Evolutionary conservation across 2,113 vertebrate species (phyloP).

Genomic region (Strix aluco): DNA sequence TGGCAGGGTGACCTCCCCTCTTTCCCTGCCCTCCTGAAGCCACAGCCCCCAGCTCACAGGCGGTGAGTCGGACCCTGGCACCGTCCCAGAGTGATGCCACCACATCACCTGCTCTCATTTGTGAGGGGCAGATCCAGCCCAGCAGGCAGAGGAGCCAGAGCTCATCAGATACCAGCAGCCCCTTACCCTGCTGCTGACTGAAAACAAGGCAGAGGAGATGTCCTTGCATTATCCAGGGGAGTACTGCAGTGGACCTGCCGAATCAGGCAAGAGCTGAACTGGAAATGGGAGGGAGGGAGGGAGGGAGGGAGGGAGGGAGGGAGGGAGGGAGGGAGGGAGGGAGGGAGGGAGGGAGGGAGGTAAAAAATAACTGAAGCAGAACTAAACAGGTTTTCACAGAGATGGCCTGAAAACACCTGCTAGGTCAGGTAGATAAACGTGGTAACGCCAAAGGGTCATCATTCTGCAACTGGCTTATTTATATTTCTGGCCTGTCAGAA

Average conservation of each 20-base stretch:
- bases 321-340: neutral
- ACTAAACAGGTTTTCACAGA: neutral
- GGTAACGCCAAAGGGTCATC: neutral
- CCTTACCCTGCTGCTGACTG: neutral
- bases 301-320: neutral
- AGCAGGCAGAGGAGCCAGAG: neutral
- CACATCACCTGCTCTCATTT: accelerated
- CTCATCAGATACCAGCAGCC: neutral
- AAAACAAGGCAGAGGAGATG: neutral
- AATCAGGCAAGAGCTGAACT: no score
- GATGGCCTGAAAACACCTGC: neutral
- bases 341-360: neutral
- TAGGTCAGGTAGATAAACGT: neutral
- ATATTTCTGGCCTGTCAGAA: neutral
- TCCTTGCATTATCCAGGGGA: neutral
- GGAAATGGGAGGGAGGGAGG: neutral
- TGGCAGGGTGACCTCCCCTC: neutral
- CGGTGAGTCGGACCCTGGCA: neutral
- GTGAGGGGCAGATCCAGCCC: neutral
- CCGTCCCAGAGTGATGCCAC: accelerated
- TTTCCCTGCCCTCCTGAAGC: neutral
- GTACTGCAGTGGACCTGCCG: neutral
- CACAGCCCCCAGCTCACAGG: neutral
- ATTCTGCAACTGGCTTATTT: neutral
- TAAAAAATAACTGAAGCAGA: neutral